Evolutionary conservation across 2,888 invertebrate species (phyloP), one percentile per base, ranked within the genome.

Genomic region (Tromatobia lineatoria): DNA sequence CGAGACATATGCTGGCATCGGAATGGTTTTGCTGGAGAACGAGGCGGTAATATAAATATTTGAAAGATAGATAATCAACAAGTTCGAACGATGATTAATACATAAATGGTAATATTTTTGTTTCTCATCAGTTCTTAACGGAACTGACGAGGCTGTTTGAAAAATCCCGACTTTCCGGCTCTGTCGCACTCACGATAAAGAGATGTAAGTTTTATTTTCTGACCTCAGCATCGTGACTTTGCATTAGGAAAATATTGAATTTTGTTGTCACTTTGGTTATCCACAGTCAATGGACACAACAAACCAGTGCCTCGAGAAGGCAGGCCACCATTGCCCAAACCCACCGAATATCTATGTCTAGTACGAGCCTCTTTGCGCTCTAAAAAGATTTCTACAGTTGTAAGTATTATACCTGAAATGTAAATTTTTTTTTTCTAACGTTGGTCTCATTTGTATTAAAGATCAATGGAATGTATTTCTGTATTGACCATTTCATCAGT

Each of bases 101-200:
- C 47, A 82, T 34, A 25, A 82, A 79, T 61, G 11, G 52, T n/a
- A 25, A 34, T 29, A 18, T 29, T 38, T 57, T 74, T 79, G n/a
- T 45, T 67, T 88, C 86, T 89, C 89, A 85, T 96, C 96, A 98
- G 97, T 98, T 98, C 94, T 94, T 98, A 90, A 95, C 95, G 83
- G 98, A 98, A 94, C 95, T 98, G 75, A 96, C 97, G 66, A 96
- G 97, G 93, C 94, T 99, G 91, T 99, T 99, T 91, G 97, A 97
- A 94, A 97, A 96, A 91, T 96, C 98, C n/a, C 96, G 97, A 90
- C 92, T 94, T 80, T 95, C 96, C 86, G 98, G 98, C 71, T 96
- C 98, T 64, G 97, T 99, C 69, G 96, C 96, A 52, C 96, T 99
- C 94, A 98, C 98, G 57, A 98, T 99, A 95, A 99, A 99, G 95